phyloP scores from a whole-genome alignment of 2,113 vertebrate species.

The Triplophysa rosa region DNA sequence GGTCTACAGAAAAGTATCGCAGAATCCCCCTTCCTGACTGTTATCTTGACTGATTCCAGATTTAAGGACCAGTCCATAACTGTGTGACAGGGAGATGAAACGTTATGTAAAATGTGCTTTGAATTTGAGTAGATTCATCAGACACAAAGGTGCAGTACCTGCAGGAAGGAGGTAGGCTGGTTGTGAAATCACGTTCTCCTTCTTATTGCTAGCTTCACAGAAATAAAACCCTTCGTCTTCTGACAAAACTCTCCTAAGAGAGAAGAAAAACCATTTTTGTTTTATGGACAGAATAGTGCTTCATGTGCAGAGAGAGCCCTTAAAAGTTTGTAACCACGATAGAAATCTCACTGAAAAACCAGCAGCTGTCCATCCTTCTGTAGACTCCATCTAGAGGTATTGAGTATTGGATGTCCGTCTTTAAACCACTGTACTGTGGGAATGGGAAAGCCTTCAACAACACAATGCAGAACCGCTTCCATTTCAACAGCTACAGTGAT shows the following conservation, averaged over 20 bases:
- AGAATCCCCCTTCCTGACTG: conserved; percentile 62
- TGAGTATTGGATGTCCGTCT: conserved; percentile 66
- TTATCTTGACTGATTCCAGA: conserved; percentile 66
- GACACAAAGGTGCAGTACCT: conserved; percentile 67
- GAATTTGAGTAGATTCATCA: not conserved
- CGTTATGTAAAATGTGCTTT: not conserved
- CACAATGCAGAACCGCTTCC: conserved; percentile 68
- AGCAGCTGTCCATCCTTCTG: conserved; percentile 74
- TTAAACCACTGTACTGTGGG: conserved; percentile 78
- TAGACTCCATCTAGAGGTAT: conserved; percentile 62
- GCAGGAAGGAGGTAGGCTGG: conserved; percentile 68
- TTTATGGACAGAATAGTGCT: not conserved
- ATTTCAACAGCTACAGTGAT: conserved; percentile 67
- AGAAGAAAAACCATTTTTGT: not conserved
- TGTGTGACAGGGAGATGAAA: conserved; percentile 47
- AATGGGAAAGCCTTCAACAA: conserved; percentile 68
- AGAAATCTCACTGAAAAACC: conserved; percentile 68
- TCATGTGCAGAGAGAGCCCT: not conserved
- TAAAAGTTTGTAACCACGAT: not conserved
- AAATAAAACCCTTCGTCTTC: conserved; percentile 74
- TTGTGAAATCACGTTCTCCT: conserved; percentile 63
- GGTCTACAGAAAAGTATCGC: conserved; percentile 68
- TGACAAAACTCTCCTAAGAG: conserved; percentile 68
- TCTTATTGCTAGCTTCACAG: conserved; percentile 71
- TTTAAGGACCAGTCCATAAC: conserved; percentile 74